Evolutionary conservation across 2,888 invertebrate species (phyloP).

Genomic region (Oxytorus armatus): DNA sequence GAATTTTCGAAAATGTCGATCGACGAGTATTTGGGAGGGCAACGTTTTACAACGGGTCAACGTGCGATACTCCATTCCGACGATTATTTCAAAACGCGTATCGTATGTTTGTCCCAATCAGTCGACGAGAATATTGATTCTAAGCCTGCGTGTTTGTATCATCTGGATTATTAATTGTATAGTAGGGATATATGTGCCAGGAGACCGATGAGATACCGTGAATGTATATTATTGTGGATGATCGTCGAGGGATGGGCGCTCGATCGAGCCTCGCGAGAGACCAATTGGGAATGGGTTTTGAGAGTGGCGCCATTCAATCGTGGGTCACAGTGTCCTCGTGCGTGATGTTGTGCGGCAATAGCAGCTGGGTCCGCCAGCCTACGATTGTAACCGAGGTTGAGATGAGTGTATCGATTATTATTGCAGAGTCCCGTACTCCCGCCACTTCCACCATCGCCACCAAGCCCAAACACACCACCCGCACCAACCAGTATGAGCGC

Average conservation of each 20-base stretch:
- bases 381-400: conserved; percentile 32
- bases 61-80: background rate
- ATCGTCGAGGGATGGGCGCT: conserved; percentile 57
- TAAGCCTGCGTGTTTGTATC: conserved; percentile 37
- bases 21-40: too few relatives aligned
- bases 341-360: conserved; percentile 7
- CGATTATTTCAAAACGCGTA: conserved; percentile 10
- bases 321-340: background rate
- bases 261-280: conserved; percentile 41
- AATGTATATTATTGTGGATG: conserved; percentile 40
- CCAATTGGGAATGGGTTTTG: conserved; percentile 15
- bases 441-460: conserved; percentile 83
- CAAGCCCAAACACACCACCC: conserved; percentile 82
- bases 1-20: background rate
- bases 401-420: conserved; percentile 61
- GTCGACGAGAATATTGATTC: conserved; percentile 33
- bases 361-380: background rate
- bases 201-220: conserved; percentile 9
- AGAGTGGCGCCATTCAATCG: conserved; percentile 3
- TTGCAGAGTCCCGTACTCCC: conserved; percentile 80
- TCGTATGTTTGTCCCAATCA: conserved; percentile 44
- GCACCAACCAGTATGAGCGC: conserved; percentile 83
- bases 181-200: conserved; percentile 24
- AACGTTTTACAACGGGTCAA: too few relatives aligned
- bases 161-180: conserved; percentile 56